These are phyloP conservation scores for Oncorhynchus tshawytscha DNA, from an alignment of 2,113 vertebrate species.

Conservation along the genomic window DNA sequence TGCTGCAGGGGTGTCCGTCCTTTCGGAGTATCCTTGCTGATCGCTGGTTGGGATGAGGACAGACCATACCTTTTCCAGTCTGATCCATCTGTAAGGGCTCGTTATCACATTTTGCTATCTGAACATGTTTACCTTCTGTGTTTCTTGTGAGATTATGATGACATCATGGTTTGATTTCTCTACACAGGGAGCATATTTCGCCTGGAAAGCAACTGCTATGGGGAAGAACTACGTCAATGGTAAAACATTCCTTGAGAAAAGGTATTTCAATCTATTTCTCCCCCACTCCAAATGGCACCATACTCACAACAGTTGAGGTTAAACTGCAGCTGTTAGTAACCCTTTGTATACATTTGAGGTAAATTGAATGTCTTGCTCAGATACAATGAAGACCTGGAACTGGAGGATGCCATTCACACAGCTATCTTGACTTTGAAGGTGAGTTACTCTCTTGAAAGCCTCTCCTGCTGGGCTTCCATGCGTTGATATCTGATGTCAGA, in stretches of 20 bases:
- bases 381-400: constrained; percentile 96
- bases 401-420: constrained; percentile 98
- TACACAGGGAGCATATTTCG: constrained; percentile 94
- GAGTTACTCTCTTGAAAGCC: background rate
- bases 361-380: constrained; percentile 53
- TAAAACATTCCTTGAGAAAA: constrained; percentile 98
- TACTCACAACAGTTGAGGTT: too few species aligned
- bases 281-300: too few species aligned
- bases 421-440: constrained; percentile 98
- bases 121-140: background rate
- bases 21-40: constrained; percentile 95
- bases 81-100: constrained; percentile 90
- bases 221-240: constrained; percentile 98
- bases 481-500: too few species aligned
- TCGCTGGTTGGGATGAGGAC: constrained; percentile 98
- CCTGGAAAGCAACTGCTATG: constrained; percentile 99
- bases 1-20: constrained; percentile 89
- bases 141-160: constrained; percentile 17
- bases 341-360: background rate
- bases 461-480: too few species aligned
- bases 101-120: background rate
- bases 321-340: background rate
- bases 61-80: constrained; percentile 98
- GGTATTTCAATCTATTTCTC: constrained; percentile 67
- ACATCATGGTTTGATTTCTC: background rate